phyloP scores from a whole-genome alignment of 2,113 vertebrate genomes.

The Alethe castanea region DNA sequence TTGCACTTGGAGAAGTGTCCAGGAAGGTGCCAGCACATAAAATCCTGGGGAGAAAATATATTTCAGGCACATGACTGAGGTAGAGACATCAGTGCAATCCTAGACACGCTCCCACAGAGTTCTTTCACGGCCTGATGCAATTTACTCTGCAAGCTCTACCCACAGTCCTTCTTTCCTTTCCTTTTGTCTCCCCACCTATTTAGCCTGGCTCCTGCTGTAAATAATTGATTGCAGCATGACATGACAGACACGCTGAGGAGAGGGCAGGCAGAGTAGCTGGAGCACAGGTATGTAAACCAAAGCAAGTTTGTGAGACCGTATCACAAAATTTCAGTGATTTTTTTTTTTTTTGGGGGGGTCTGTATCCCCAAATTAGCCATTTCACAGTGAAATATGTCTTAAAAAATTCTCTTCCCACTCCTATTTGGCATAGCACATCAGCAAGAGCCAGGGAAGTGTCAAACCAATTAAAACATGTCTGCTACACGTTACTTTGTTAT shows the following conservation, averaged over 20 bases:
- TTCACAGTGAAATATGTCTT: neutral
- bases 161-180: neutral
- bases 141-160: neutral
- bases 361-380: neutral
- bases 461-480: neutral
- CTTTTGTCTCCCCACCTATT: slow-evolving; percentile 34
- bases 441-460: neutral
- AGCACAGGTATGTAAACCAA: neutral
- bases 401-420: neutral
- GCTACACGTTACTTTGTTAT: neutral
- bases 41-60: neutral
- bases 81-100: neutral
- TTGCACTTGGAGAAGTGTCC: neutral
- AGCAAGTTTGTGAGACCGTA: neutral
- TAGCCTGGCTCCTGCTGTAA: neutral
- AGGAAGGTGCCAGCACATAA: neutral
- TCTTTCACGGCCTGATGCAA: neutral
- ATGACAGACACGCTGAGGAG: neutral
- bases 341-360: neutral
- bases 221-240: slow-evolving; percentile 23
- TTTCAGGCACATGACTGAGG: neutral
- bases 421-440: neutral
- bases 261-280: neutral
- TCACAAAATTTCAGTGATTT: neutral
- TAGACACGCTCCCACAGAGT: neutral